Evolutionary conservation across 2,797 vertebrate species (phyloP), one percentile per base, ranked within the genome.

Genomic region (Pygocentrus nattereri): DNA sequence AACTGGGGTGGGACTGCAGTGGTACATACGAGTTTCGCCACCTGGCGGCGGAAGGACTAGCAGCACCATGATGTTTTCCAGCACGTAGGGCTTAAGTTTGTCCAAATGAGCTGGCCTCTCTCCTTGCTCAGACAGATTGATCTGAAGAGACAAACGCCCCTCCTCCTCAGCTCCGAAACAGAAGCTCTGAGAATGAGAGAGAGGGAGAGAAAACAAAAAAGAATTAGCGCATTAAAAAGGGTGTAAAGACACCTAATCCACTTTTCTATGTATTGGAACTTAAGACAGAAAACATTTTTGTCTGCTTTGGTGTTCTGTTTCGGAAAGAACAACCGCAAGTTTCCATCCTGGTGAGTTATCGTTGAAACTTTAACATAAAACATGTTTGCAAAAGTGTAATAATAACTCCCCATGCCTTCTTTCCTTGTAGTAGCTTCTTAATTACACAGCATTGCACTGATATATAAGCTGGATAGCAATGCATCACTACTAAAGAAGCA

Each of bases 31-130:
- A 74, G 85, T 58, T 69, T 88, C 77, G 31, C 70, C 86, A 81
- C 87, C 92, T 84, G 91, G 92, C 76, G 94, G 89, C 71, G 94
- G 90, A 87, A 95, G 91, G 88, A 97, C 93, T 87, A 97, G 95
- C 89, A 98, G 93, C 90, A 99, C 93, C 93, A 96, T 92, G 87
- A 99, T 96, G 91, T 98, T 97, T 93, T 99, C 97, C 87, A 97
- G 92, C 90, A 99, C 91, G 74, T 98, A 98, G 74, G 96, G 96
- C 89, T 97, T 96, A 89, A 96, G 96, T 88, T 97, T 97, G 93
- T 98, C 96, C 90, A 97, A 95, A 91, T 97, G 95, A 81, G 94
- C 90, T 1, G 95, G 95, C 71, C 92, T 95, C 91, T 96, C 96
- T 70, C 93, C 93, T 72, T 93, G 93, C 65, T 96, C 94, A 5